Base-by-base conservation (phyloP, 2,113 vertebrate genomes). In the Haplotaxodon microlepis region DNA sequence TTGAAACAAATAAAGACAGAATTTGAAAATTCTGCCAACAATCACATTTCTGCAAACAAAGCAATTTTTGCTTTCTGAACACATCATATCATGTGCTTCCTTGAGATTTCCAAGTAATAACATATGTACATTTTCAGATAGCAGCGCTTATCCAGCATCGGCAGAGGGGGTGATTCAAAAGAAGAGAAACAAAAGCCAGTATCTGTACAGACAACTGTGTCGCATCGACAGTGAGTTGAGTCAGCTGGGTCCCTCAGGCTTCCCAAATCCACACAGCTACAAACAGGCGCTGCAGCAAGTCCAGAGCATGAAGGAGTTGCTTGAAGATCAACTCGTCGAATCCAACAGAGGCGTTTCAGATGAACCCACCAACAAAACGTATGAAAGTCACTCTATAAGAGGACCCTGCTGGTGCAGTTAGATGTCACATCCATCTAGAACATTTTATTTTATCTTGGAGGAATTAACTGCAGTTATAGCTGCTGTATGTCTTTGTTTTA, bases 121-220 rank as follows among this genome's bases (percentile, higher is more conserved):
- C 7, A 8, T n/a, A 1, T 90, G 19, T 83, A 5, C 14, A 27
- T 73, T 89, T 76, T 17, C 90, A 96, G 95, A 93, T 7, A 84
- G 13, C 27, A 82, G 63, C 6, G 84, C 89, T 13, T 59, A 54
- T 82, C 84, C 94, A 12, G 85, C 93, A 45, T 93, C 73, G 5
- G 84, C 50, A 31, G n/a, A 1, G 2, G 83, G 90, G 56, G 94
- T 85, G 5, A 88, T n/a, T 84, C 92, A 95, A 53, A 97, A 95
- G 88, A 86, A 93, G 61, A 95, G 71, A 1, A 89, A 93, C 84
- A 97, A 97, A 89, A 95, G 81, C 57, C 95, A 86, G 69, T 97
- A 97, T 93, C 95, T 99, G 80, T 96, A 97, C 91, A 27, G 84
- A 45, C 98, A 98, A 76, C 94, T 99, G 51, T 97, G 97, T 85